Conservation (phyloP, 2,888 invertebrate species). For the Nomada ruficornis region DNA sequence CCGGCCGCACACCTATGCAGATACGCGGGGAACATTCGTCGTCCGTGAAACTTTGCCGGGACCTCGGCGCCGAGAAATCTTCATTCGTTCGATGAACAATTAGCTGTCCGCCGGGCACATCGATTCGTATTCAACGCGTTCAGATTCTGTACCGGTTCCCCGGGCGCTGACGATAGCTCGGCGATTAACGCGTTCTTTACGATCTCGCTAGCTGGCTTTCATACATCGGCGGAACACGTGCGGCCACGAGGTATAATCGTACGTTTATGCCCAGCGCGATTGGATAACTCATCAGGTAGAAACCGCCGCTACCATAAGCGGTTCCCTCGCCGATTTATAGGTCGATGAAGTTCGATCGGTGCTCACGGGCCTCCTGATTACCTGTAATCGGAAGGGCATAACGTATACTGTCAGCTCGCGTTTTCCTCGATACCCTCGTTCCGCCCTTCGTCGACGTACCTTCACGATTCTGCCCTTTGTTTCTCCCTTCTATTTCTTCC, state of each 20-base stretch:
- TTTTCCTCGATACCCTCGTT: conserved; percentile 48
- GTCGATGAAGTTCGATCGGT: conserved; percentile 74
- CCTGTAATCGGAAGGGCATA: conserved; percentile 69
- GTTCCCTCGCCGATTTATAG: conserved; percentile 71
- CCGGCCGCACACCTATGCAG: too few relatives aligned
- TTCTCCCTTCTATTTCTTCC: neutral
- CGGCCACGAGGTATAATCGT: conserved; percentile 62
- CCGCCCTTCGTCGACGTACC: neutral
- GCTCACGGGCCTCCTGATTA: conserved; percentile 65
- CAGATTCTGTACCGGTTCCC: conserved; percentile 24
- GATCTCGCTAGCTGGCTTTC: conserved; percentile 48
- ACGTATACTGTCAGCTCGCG: conserved; percentile 67
- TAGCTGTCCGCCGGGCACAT: neutral
- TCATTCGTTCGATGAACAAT: conserved; percentile 25
- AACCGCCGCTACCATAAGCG: conserved; percentile 65
- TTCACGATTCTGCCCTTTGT: neutral
- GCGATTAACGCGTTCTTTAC: conserved; percentile 51
- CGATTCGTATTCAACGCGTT: conserved; percentile 39
- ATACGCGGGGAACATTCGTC: too few relatives aligned
- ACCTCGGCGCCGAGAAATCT: neutral
- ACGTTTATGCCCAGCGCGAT: conserved; percentile 69
- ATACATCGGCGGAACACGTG: conserved; percentile 57
- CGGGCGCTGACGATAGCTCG: conserved; percentile 9
- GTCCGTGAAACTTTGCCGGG: neutral
- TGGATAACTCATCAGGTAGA: conserved; percentile 73